A percentile compares a stretch with the other conserved stretches of the same genome.
Conservation (phyloP, 2,113 vertebrate species). For the Clinocottus analis region DNA sequence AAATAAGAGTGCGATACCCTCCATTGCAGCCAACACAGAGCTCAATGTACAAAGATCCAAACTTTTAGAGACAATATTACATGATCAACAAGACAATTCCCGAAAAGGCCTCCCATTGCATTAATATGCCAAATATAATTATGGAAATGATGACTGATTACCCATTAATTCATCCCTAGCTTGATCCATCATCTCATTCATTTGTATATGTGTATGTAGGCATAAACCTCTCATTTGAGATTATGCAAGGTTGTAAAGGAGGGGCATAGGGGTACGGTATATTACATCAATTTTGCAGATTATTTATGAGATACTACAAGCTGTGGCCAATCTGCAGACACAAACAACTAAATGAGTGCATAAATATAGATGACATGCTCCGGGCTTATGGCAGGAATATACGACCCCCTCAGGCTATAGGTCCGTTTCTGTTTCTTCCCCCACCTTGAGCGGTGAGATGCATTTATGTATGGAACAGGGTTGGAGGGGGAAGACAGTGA, state of each 20-base stretch:
- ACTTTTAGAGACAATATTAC: not conserved
- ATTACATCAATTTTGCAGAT: slow-evolving; percentile 61
- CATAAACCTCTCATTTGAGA: slow-evolving; percentile 45
- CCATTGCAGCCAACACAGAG: not conserved
- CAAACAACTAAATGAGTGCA: slow-evolving; percentile 73
- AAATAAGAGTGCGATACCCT: slow-evolving; percentile 1
- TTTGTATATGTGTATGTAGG: not conserved
- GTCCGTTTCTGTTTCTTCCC: slow-evolving; percentile 51
- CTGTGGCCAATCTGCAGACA: slow-evolving; percentile 62
- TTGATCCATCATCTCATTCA: slow-evolving; percentile 7
- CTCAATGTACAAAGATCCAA: not conserved
- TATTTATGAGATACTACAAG: slow-evolving; percentile 62
- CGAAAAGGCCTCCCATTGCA: not conserved
- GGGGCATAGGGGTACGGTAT: slow-evolving; percentile 12
- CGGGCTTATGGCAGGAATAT: slow-evolving; percentile 68
- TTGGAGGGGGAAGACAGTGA: not conserved
- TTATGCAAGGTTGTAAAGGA: slow-evolving; percentile 34
- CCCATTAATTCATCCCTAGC: slow-evolving; percentile 26
- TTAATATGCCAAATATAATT: slow-evolving; percentile 9
- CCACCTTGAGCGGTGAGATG: slow-evolving; percentile 49
- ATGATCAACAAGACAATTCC: not conserved
- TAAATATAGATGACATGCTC: slow-evolving; percentile 75
- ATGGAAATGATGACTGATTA: slow-evolving; percentile 15
- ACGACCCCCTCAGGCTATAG: slow-evolving; percentile 57
- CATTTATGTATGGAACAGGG: slow-evolving; percentile 33